Evolutionary conservation across 2,797 vertebrate genomes (phyloP).

Genomic region (Acomys russatus): DNA sequence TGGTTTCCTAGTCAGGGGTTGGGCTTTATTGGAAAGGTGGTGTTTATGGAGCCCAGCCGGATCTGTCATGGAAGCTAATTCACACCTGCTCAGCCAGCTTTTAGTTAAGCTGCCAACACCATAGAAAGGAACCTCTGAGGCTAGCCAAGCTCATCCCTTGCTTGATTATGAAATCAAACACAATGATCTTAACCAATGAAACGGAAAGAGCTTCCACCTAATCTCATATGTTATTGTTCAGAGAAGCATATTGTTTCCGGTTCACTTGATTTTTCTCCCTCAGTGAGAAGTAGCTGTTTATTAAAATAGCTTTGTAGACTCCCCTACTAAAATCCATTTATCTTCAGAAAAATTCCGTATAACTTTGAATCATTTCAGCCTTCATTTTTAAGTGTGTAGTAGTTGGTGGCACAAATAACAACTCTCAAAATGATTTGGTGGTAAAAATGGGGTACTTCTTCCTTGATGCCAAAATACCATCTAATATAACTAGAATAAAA

Average conservation of each 20-base stretch:
- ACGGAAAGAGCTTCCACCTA: constrained; percentile 67
- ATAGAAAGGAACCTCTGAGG: neutral
- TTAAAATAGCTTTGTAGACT: constrained; percentile 63
- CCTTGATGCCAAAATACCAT: constrained; percentile 73
- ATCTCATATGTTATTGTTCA: constrained; percentile 68
- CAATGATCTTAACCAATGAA: constrained; percentile 71
- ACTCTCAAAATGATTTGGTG: constrained; percentile 76
- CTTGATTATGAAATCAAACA: constrained; percentile 77
- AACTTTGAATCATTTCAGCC: neutral
- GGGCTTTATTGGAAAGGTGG: neutral
- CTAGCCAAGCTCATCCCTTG: constrained; percentile 25
- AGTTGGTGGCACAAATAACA: constrained; percentile 69
- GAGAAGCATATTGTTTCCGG: constrained; percentile 64
- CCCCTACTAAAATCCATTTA: constrained; percentile 68
- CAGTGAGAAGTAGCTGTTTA: constrained; percentile 70
- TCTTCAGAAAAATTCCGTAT: constrained; percentile 51
- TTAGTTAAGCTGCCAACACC: constrained; percentile 53
- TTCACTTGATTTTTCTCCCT: constrained; percentile 41
- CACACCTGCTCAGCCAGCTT: constrained; percentile 20
- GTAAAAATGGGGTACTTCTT: constrained; percentile 74
- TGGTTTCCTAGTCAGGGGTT: neutral
- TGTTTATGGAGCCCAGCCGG: neutral
- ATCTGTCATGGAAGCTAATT: neutral
- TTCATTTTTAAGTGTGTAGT: constrained; percentile 61
- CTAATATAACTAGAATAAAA: constrained; percentile 70